phyloP scores from a whole-genome alignment of 2,888 invertebrate genomes.

The Epistrophe eligans region DNA sequence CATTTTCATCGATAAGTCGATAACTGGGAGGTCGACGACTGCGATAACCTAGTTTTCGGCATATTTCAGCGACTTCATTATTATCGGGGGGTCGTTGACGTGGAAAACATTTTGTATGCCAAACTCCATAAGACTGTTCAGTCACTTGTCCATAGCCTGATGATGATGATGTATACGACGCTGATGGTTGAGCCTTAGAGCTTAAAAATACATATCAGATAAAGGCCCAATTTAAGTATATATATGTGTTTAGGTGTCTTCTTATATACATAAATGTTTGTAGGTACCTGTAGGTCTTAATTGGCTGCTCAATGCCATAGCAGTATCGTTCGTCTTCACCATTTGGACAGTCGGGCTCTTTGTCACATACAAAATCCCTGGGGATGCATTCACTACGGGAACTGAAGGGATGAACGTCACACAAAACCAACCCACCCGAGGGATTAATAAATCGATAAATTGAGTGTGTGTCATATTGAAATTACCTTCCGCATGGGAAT shows the following conservation, averaged over 20 bases:
- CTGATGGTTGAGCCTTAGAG: slow-evolving; percentile 40
- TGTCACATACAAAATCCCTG: slow-evolving; percentile 91
- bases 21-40: slow-evolving; percentile 83
- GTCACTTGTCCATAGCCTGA: slow-evolving; percentile 87
- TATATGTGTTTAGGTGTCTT: not conserved
- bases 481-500: slow-evolving; percentile 85
- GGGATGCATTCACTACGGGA: slow-evolving; percentile 87
- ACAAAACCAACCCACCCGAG: slow-evolving; percentile 1
- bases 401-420: slow-evolving; percentile 73
- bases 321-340: slow-evolving; percentile 90
- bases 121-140: slow-evolving; percentile 87
- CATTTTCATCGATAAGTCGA: slow-evolving; percentile 81
- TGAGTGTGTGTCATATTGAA: slow-evolving; percentile 33
- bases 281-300: slow-evolving; percentile 63
- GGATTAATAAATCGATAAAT: slow-evolving; percentile 44
- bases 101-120: slow-evolving; percentile 89
- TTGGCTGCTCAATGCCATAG: slow-evolving; percentile 84
- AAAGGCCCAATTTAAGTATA: not conserved
- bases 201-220: slow-evolving; percentile 11
- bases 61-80: slow-evolving; percentile 85
- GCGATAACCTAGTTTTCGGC: slow-evolving; percentile 86
- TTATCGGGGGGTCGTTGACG: slow-evolving; percentile 84
- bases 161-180: not conserved
- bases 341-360: slow-evolving; percentile 88
- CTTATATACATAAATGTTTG: not conserved